Base-by-base conservation (phyloP, 2,888 invertebrate genomes). In the Griposia aprilina region DNA sequence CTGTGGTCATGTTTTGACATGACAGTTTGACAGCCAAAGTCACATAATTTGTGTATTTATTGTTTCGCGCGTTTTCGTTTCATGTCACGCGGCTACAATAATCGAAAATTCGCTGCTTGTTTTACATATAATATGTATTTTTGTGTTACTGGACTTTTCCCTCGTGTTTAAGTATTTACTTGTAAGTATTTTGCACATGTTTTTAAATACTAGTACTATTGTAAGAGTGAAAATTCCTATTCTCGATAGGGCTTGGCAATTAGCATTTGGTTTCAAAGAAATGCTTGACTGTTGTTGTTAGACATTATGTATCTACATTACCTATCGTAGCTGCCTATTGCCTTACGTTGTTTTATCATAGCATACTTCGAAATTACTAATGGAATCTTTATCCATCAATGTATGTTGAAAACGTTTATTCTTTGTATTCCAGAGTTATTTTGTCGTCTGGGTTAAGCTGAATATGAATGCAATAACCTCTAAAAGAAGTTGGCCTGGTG, bases 391-490 rank as follows among this genome's bases (percentile, higher is more conserved):
- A 41, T 23, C n/a, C 7, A 60, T n/a, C 13, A 41, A n/a, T 45
- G n/a, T 48, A 13, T 17, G 20, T 57, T 66, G 13, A n/a, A 45
- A 55, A 59, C 36, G 13, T 67, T 52, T 26, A 55, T 72, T 45
- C 2, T 74, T 65, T 69, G 23, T 23, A 30, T 84, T 82, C 10
- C 79, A 83, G 84, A 69, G 48, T 13, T 41, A 30, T 52, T 67
- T 59, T 60, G 36, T 68, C 23, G 5, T 71, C 60, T 65, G 60
- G 8, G 59, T 41, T 68, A n/a, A 63, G 17, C n/a, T 83, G 59
- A 90, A 81, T 83, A 93, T 93, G 92, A 93, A 88, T 86, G 80
- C 74, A 69, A 55, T 84, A 71, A 90, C 91, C 75, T 84, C 86
- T 63, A 91, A 92, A 81, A 90, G 91, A 79, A 87, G 87, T 76